Percentiles rank a stretch among this genome's conserved stretches.
Conservation (phyloP, 2,113 vertebrate species). For the Indri indri region DNA sequence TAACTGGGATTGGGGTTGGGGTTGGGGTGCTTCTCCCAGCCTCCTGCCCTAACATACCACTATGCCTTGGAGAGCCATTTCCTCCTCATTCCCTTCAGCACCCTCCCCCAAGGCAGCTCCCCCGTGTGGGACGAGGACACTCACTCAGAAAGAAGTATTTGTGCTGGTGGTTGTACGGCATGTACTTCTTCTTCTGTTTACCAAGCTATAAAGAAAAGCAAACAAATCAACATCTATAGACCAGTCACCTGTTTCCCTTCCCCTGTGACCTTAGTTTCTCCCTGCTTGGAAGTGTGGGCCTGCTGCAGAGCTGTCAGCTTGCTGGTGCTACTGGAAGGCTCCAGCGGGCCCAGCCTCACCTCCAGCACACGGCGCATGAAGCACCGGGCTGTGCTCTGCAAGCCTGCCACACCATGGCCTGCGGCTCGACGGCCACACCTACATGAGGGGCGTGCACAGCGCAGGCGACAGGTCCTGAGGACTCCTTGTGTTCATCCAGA, state of each 20-base stretch:
- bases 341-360: neutral
- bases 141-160: slow-evolving; percentile 90
- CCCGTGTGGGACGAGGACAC: slow-evolving; percentile 53
- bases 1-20: neutral
- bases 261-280: neutral
- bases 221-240: neutral
- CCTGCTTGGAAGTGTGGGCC: neutral
- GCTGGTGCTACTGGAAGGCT: neutral
- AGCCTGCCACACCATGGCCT: accelerated
- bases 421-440: neutral
- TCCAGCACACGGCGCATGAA: neutral
- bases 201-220: slow-evolving; percentile 83
- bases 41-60: neutral
- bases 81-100: neutral
- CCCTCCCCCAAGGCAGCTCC: neutral
- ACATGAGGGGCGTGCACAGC: accelerated
- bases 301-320: neutral
- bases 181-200: slow-evolving; percentile 88
- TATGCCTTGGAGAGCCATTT: no score
- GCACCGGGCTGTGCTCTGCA: neutral
- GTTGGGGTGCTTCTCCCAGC: neutral
- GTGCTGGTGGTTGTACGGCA: slow-evolving; percentile 92
- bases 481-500: neutral
- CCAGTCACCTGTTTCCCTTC: accelerated
- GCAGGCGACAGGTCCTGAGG: neutral